Evolutionary conservation across 2,797 vertebrate species (phyloP).

Genomic region (Poecilia velifera): DNA sequence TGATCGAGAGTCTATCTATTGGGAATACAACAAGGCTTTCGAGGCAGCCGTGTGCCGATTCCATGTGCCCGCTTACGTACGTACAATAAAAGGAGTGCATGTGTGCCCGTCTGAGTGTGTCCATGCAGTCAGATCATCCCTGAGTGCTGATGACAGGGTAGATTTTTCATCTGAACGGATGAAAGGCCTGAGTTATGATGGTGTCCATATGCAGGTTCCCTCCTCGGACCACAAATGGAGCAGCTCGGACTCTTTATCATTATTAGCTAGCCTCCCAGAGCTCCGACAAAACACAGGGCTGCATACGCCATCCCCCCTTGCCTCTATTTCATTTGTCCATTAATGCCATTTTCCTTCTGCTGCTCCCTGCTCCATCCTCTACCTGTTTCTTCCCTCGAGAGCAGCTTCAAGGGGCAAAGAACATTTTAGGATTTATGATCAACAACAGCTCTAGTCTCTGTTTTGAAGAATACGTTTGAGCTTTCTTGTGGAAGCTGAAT

Average conservation of each 20-base stretch:
- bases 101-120: constrained; percentile 25
- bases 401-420: constrained; percentile 32
- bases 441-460: constrained; percentile 35
- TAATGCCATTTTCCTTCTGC: constrained; percentile 55
- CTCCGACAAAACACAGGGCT: constrained; percentile 49
- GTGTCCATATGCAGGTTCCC: constrained; percentile 59
- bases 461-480: constrained; percentile 40
- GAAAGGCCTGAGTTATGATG: constrained; percentile 62
- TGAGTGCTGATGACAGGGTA: constrained; percentile 65
- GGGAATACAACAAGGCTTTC: constrained; percentile 65
- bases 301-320: constrained; percentile 32
- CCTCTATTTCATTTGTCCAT: constrained; percentile 63
- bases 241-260: constrained; percentile 65
- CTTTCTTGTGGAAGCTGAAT: constrained; percentile 42
- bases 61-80: constrained; percentile 28
- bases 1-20: constrained; percentile 60
- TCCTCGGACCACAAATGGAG: constrained; percentile 62
- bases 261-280: constrained; percentile 63
- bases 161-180: constrained; percentile 72
- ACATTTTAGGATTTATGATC: constrained; percentile 66
- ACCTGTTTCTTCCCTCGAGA: constrained; percentile 33
- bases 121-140: constrained; percentile 60
- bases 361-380: constrained; percentile 33
- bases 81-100: constrained; percentile 29
- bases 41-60: constrained; percentile 44